Evolutionary conservation across 2,888 invertebrate genomes (phyloP), one percentile per base, ranked within the genome.

Genomic region (Nephrotoma appendiculata): DNA sequence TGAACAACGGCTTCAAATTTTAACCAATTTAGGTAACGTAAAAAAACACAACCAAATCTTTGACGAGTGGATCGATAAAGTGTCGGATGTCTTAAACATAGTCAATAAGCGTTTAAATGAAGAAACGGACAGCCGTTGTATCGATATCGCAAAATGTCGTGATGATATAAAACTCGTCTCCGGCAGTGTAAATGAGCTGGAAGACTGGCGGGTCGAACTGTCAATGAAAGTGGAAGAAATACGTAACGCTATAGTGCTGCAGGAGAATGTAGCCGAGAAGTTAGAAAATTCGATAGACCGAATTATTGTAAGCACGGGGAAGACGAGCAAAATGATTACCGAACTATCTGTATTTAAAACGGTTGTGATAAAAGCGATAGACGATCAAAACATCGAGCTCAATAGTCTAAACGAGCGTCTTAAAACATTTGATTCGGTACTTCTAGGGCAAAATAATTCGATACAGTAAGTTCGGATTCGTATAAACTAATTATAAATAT

Each of bases 121-220:
- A 84, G 94, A 94, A 88, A 91, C 92, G 0, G 91, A 92, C 9
- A 89, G 93, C 3, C 90, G 93, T 0, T 91, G 91, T 0, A 92
- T 92, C 89, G 93, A 93, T 90, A 90, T 92, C 0, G 92, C 93
- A 6, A 93, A 93, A 89, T 93, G 93, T 88, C 93, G 93, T 86
- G 89, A 92, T 0, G 93, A 93, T 89, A 92, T 93, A 31, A 92
- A 92, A 85, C 42, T 19, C 1, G 7, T 19, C 3, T 44, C 43
- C 2, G 7, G 42, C 31, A 84, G 7, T 42, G 0, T 85, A 85
- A 42, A 45, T 44, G 41, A 52, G 0, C n/a, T 52, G 19, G 86
- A 88, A 84, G 86, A 87, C 7, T 88, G 88, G 87, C 87, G 87
- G 11, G 11, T 86, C 1, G 71, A 87, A 15, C 86, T 87, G 11